phyloP scores from a whole-genome alignment of 2,113 vertebrate species.

The Microtus montanus region DNA sequence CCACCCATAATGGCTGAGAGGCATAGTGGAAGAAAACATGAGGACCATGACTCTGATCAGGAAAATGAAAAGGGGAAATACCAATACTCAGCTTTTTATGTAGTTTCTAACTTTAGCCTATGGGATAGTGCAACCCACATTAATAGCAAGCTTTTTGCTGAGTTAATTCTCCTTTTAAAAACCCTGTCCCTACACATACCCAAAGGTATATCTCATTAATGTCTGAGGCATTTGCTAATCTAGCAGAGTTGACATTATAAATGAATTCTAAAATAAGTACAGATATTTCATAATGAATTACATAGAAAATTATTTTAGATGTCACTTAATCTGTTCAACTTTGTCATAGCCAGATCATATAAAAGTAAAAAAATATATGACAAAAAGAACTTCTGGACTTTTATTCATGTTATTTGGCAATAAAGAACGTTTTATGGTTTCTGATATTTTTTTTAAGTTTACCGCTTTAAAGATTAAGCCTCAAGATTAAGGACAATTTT shows the following conservation, averaged over 20 bases:
- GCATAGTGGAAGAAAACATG: neutral
- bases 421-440: neutral
- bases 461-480: too few species aligned
- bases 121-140: neutral
- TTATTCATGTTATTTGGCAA: neutral
- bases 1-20: neutral
- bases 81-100: neutral
- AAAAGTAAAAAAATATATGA: neutral
- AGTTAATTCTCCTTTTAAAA: neutral
- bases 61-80: neutral
- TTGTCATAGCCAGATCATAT: neutral
- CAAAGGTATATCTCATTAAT: neutral
- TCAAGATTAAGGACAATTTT: neutral
- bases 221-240: neutral
- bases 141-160: neutral
- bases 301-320: neutral
- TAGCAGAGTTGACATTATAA: neutral
- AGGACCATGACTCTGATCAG: neutral
- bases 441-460: neutral
- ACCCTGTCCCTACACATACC: neutral
- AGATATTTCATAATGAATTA: neutral
- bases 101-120: neutral
- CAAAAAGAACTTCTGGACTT: too few species aligned
- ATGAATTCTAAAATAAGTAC: neutral
- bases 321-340: neutral